These are phyloP conservation scores for Enteromius radiatus DNA, from an alignment of 2,797 vertebrate species.

Conservation along the genomic window DNA sequence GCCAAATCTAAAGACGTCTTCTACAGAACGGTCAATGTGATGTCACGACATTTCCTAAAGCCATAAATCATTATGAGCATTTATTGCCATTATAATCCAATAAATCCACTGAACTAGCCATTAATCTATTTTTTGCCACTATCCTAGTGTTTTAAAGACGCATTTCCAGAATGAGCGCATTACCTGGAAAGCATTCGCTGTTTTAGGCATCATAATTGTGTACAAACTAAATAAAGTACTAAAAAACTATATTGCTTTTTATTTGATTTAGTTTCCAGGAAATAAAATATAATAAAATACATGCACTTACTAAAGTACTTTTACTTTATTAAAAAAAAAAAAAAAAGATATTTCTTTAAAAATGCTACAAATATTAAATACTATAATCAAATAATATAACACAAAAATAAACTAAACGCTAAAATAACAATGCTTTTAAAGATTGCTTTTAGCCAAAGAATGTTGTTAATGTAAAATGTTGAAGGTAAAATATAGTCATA, in stretches of 20 bases:
- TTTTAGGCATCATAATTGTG: neutral
- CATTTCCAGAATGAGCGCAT: neutral
- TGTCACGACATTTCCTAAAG: neutral
- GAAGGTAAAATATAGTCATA: neutral
- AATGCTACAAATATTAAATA: neutral
- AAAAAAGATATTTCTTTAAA: neutral
- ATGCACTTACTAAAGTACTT: neutral
- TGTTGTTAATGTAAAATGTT: neutral
- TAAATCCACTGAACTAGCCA: neutral
- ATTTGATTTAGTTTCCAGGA: neutral
- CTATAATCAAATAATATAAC: neutral
- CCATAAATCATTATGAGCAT: neutral
- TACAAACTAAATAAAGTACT: neutral
- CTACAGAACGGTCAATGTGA: neutral
- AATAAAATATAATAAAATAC: neutral
- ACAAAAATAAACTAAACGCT: too few relatives aligned
- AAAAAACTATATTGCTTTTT: too few relatives aligned
- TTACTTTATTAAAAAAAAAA: neutral
- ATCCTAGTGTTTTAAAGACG: neutral
- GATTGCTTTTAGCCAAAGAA: neutral
- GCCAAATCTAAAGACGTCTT: neutral
- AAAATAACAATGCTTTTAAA: neutral
- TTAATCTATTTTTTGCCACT: neutral
- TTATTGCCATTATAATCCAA: neutral
- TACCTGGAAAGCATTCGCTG: conserved; percentile 1